phyloP scores from a whole-genome alignment of 2,113 vertebrate species.

The Ancistrus triradiatus region DNA sequence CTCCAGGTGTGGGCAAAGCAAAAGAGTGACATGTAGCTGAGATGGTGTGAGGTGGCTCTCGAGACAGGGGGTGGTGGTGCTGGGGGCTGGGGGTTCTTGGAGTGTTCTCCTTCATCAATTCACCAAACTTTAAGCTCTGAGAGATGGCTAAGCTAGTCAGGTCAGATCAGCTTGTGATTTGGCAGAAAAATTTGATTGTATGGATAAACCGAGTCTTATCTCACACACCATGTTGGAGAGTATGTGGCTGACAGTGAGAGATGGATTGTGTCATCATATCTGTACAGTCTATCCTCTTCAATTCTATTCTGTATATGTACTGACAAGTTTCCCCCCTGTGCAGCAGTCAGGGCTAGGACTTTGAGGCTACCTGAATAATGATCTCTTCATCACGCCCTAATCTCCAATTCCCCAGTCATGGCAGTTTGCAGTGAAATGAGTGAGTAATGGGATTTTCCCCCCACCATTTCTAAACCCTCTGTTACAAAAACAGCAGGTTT shows the following conservation, averaged over 20 bases:
- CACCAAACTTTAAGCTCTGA: conserved; percentile 14
- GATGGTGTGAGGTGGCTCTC: conserved; percentile 11
- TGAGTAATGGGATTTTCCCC: too few relatives aligned
- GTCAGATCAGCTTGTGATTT: not conserved
- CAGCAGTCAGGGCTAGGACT: conserved; percentile 12
- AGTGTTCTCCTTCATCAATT: not conserved
- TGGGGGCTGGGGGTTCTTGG: conserved; percentile 1
- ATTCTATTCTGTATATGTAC: conserved; percentile 31
- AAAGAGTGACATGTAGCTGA: too few relatives aligned
- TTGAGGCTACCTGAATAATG: too few relatives aligned
- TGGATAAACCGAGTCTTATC: conserved; percentile 10
- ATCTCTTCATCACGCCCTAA: too few relatives aligned
- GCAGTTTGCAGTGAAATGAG: conserved; percentile 47
- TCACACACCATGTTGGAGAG: not conserved
- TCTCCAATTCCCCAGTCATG: conserved; percentile 19
- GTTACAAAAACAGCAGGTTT: too few relatives aligned
- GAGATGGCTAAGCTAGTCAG: too few relatives aligned
- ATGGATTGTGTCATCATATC: conserved; percentile 42
- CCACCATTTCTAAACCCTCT: too few relatives aligned
- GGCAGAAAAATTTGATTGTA: not conserved
- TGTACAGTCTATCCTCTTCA: too few relatives aligned
- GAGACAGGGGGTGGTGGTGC: not conserved
- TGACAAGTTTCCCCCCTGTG: conserved; percentile 27
- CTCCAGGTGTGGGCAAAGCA: conserved; percentile 27
- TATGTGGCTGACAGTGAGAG: conserved; percentile 12